Evolutionary conservation across 2,888 invertebrate genomes (phyloP), one percentile per base, ranked within the genome.

Genomic region (Sphecodes monilicornis): DNA sequence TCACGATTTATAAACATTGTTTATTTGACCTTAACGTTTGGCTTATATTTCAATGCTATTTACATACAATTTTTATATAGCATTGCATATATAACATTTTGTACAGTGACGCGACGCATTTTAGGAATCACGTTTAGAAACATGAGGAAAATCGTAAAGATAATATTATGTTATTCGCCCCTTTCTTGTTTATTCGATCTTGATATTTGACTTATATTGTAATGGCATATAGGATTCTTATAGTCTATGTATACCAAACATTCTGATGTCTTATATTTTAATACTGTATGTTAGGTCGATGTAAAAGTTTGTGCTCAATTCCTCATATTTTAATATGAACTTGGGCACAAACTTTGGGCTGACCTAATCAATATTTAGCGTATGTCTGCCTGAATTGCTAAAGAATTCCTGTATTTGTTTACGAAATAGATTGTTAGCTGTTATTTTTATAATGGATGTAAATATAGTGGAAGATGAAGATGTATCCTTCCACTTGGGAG

Each of bases 401-500:
- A 73, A 43, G 76, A 78, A 82, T 29, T 43, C 13, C 64, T n/a
- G 32, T 74, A 29, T 79, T 85, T 79, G 41, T 50, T 76, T 36
- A 69, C 50, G 22, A 83, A 84, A 68, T 74, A 88, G 90, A 82
- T 85, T 85, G 36, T 46, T 83, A 81, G 77, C 60, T 68, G 68
- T 69, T 46, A 43, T 69, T 78, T 86, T 80, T 76, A 92, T 75
- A 50, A 93, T 93, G 93, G 91, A 93, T 73, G 77, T 82, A 54
- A 91, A 80, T 74, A 74, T 72, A 6, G 81, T 80, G 60, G 90
- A 90, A 70, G 93, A 93, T 57, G 91, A 93, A 46, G 93, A 94
- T 75, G 88, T 91, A 64, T 93, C 93, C 13, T 95, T 95, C 83
- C 93, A 90, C n/a, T 90, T 94, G 70, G 95, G 95, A 3, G 95